Percentiles rank a stretch among this genome's conserved stretches.
phyloP scores from a whole-genome alignment of 1,140 invertebrate species.

The Arion vulgaris region DNA sequence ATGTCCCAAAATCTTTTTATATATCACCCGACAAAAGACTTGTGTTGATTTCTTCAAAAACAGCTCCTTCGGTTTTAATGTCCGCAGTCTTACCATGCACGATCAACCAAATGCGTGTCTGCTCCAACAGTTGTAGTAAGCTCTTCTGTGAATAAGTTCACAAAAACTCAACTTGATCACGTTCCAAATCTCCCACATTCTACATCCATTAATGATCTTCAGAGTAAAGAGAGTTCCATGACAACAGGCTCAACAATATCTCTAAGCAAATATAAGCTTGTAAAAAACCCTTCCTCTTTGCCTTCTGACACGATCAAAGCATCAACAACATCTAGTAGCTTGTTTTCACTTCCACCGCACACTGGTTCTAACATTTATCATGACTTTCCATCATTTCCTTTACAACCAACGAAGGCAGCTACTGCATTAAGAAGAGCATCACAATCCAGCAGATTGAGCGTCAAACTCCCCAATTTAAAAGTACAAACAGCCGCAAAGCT shows the following conservation, averaged over 20 bases:
- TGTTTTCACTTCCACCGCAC: not conserved
- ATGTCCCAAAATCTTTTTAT: not conserved
- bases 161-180: too few relatives aligned
- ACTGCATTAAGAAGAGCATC: not conserved
- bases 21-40: constrained; percentile 4
- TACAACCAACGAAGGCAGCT: not conserved
- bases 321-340: not conserved
- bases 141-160: not conserved
- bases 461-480: constrained; percentile 6
- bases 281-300: not conserved
- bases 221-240: too few relatives aligned
- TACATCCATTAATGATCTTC: not conserved
- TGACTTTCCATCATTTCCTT: too few relatives aligned
- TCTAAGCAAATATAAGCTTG: not conserved
- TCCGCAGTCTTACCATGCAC: not conserved
- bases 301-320: too few relatives aligned
- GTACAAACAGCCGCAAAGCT: constrained; percentile 31
- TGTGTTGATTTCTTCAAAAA: not conserved
- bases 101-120: not conserved
- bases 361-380: not conserved
- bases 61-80: not conserved
- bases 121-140: not conserved
- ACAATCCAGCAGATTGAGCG: not conserved
- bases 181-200: not conserved
- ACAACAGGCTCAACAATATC: not conserved